Evolutionary conservation across 2,888 invertebrate species (phyloP), one percentile per base, ranked within the genome.

Genomic region (Rhimphoctona megacephalus): DNA sequence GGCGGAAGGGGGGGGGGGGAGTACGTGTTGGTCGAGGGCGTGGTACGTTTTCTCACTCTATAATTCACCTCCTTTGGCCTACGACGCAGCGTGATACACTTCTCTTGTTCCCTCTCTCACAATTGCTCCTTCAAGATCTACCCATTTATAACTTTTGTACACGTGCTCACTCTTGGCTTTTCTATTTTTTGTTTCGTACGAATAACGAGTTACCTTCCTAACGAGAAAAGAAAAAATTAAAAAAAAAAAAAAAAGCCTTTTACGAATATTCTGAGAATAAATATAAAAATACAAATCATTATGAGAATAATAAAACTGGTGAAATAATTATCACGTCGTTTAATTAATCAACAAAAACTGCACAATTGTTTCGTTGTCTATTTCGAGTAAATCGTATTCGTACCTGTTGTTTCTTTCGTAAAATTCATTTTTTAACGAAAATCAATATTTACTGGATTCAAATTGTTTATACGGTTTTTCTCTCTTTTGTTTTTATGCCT

Each of bases 11-110:
- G 61, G 14, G 49, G 25, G 43, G 61, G 52, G 72, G 30, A 36
- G 74, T 78, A 77, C 72, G 78, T 74, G 82, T 82, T 79, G 52
- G 80, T 73, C 39, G 87, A 88, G 88, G 88, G 86, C 87, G 88
- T 88, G 88, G 88, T 88, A 85, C 81, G 70, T 83, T 87, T 85
- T 81, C 83, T 85, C 83, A 87, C 86, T 87, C 85, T 83, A 83
- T 83, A 87, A 85, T 87, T 83, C 79, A 87, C 83, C 81, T 74
- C 69, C 66, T 82, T 46, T 46, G 81, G 83, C 85, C 83, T 76
- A 85, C 74, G 83, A 76, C 83, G 81, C 76, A 83, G 77, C 66
- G 81, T 85, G 83, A 46, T 79, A 69, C 66, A 19, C 30, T 52
- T 67, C 57, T 30, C 81, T 70, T 52, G 30, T 57, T 70, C 17